Percentiles rank a stretch among this genome's conserved stretches.
phyloP scores from a whole-genome alignment of 2,113 vertebrate species.

The Nibea coibor region DNA sequence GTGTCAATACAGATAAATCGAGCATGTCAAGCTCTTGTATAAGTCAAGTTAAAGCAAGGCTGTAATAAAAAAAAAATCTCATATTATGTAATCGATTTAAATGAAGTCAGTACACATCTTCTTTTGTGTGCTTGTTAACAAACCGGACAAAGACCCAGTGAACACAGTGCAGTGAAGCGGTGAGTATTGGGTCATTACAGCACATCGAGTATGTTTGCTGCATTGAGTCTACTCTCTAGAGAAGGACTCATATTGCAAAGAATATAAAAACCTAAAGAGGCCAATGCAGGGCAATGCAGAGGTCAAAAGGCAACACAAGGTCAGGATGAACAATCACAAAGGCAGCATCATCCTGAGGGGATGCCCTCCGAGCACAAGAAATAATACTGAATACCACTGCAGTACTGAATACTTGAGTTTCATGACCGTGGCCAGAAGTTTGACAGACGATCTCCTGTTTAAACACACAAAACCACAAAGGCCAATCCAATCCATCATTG shows the following conservation, averaged over 20 bases:
- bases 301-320: conserved; percentile 29
- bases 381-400: conserved; percentile 11
- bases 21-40: neutral
- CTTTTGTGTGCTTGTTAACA: conserved; percentile 4
- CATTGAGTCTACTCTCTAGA: neutral
- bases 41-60: neutral
- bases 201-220: neutral
- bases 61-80: neutral
- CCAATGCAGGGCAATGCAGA: conserved; percentile 5
- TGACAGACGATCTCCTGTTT: conserved; percentile 68
- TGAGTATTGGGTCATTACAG: neutral
- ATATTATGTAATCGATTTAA: neutral
- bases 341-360: conserved; percentile 9
- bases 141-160: conserved; percentile 14
- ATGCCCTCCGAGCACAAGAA: neutral
- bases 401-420: conserved; percentile 42
- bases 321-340: conserved; percentile 26
- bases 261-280: conserved; percentile 10
- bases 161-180: conserved; percentile 5
- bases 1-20: neutral
- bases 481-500: conserved; percentile 66
- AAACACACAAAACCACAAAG: conserved; percentile 71
- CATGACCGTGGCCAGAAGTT: conserved; percentile 47
- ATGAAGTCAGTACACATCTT: neutral
- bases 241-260: neutral